phyloP scores from a whole-genome alignment of 1,140 invertebrate genomes.

The Anoplolepis gracilipes region DNA sequence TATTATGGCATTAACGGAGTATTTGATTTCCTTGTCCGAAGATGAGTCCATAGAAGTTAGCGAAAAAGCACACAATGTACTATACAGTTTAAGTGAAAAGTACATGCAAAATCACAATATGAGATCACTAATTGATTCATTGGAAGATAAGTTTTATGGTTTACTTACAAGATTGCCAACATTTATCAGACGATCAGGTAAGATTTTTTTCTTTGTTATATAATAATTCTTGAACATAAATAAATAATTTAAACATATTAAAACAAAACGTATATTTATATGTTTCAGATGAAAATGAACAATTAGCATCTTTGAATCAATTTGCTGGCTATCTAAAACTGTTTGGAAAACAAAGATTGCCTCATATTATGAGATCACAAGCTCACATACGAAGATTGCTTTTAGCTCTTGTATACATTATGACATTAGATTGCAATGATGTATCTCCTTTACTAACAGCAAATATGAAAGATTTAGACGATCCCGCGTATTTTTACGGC shows the following conservation, averaged over 20 bases:
- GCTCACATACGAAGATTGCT: constrained; percentile 86
- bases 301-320: constrained; percentile 87
- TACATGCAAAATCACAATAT: constrained; percentile 76
- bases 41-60: constrained; percentile 86
- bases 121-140: constrained; percentile 84
- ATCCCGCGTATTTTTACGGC: constrained; percentile 63
- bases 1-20: constrained; percentile 86
- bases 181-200: constrained; percentile 88
- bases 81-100: constrained; percentile 82
- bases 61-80: constrained; percentile 78
- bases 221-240: constrained; percentile 28
- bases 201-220: constrained; percentile 3
- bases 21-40: constrained; percentile 87
- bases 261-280: neutral
- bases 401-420: constrained; percentile 86
- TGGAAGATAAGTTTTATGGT: constrained; percentile 87
- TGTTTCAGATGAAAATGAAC: constrained; percentile 86
- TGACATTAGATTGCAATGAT: constrained; percentile 85
- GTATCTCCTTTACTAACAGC: constrained; percentile 87
- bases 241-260: neutral
- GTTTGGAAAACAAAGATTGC: constrained; percentile 86
- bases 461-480: constrained; percentile 83
- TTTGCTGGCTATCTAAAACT: constrained; percentile 88
- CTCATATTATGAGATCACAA: constrained; percentile 85
- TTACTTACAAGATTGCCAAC: constrained; percentile 87